Evolutionary conservation across 2,113 vertebrate genomes (phyloP).

Genomic region (Oxyura jamaicensis): DNA sequence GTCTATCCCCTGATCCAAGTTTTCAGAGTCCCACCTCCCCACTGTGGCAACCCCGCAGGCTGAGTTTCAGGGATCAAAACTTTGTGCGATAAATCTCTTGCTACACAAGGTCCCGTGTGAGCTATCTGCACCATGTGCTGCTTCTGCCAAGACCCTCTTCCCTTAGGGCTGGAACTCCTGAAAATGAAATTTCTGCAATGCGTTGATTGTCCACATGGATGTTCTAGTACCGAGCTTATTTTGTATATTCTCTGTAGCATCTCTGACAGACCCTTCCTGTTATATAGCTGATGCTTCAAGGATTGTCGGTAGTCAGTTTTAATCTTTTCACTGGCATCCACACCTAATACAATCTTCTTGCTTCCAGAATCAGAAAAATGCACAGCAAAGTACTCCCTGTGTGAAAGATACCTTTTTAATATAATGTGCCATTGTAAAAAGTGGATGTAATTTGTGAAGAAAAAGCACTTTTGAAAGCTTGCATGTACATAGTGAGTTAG

Average conservation of each 20-base stretch:
- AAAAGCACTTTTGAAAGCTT: background rate
- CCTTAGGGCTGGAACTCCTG: background rate
- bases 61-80: background rate
- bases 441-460: background rate
- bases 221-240: background rate
- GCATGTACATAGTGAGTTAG: constrained; percentile 8
- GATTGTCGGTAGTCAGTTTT: background rate
- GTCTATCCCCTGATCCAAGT: background rate
- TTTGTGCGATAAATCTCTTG: background rate
- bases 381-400: background rate
- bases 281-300: background rate
- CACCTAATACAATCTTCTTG: background rate
- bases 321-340: background rate
- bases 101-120: background rate
- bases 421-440: background rate
- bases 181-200: background rate
- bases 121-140: background rate
- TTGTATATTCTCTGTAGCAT: background rate
- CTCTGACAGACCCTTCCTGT: background rate
- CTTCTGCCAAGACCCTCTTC: background rate
- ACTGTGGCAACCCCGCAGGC: background rate
- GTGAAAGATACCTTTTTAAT: constrained; percentile 35
- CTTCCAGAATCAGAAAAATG: background rate
- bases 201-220: background rate
- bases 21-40: background rate